Conservation (phyloP, 2,797 vertebrate genomes). For the Phataginus tetradactyla region DNA sequence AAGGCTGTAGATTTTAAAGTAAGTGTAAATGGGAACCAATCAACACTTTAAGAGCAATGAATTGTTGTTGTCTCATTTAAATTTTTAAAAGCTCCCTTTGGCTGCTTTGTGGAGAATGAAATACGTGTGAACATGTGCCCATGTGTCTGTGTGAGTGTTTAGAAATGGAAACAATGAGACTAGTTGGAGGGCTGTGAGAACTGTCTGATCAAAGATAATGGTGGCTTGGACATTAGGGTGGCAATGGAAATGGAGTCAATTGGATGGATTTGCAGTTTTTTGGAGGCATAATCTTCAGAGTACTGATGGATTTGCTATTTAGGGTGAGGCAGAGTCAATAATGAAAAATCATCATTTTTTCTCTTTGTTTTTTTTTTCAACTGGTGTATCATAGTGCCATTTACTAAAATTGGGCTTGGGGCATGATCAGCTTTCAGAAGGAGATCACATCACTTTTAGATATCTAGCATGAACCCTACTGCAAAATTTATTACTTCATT, state of each 20-base stretch:
- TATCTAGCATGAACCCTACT: background rate
- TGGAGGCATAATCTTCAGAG: background rate
- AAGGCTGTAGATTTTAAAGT: background rate
- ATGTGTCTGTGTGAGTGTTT: background rate
- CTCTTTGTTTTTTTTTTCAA: background rate
- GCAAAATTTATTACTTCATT: conserved; percentile 29
- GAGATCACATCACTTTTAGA: background rate
- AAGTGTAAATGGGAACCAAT: background rate
- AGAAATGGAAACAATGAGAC: background rate
- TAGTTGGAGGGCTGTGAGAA: background rate
- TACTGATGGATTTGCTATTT: background rate
- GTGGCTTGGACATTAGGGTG: background rate
- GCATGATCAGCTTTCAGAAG: background rate
- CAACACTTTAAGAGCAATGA: background rate
- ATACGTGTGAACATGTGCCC: background rate
- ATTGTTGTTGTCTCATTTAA: background rate
- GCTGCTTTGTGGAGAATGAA: background rate
- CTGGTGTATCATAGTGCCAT: background rate
- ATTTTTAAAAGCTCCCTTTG: background rate
- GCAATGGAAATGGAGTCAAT: background rate
- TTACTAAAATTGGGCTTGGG: background rate
- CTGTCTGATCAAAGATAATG: background rate
- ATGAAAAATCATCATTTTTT: background rate
- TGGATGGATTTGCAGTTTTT: background rate
- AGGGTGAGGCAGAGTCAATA: background rate